Base-by-base conservation (phyloP, 1,140 invertebrate species). In the Dinoponera quadriceps region DNA sequence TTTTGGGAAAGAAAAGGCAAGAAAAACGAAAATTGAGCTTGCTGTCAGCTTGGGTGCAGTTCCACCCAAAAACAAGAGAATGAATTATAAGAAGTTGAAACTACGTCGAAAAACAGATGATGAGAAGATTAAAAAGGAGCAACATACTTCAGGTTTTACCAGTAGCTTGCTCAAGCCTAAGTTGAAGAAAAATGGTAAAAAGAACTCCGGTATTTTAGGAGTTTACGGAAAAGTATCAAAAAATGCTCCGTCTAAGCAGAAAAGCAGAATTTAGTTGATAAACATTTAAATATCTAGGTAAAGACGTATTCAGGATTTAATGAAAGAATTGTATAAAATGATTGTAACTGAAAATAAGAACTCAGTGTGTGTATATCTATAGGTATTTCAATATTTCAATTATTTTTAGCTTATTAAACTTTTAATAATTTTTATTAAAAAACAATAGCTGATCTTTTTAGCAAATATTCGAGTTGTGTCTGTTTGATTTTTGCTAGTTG, bases 41-140 rank as follows among this genome's bases (percentile, higher is more conserved):
- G 94, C 95, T 13, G 93, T 96, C 29, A 95, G 95, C 84, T 93
- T 96, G 80, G 96, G 96, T 33, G 96, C 96, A 11, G 96, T 95
- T 90, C 95, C 96, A 3, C 94, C 94, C 2, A 96, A 95, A 85
- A 96, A 95, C 63, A 92, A 91, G 44, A 91, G 89, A 25, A 94
- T 93, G 69, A 96, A 96, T 91, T 96, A 96, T 84, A 96, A 96
- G 89, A 91, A 27, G 80, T 94, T 88, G 86, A 91, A 90, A 89
- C 94, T 84, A 90, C 91, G 73, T 91, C 94, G 27, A 91, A 94
- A 63, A 82, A 92, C 25, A n/a, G 90, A 94, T 3, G 94, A 91
- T 88, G 91, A 29, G 92, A 93, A 51, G 89, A 93, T 29, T 63
- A 93, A 55, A 92, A 92, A 77, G 65, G 91, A 38, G 90, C 87